Conservation (phyloP, 2,797 vertebrate species). For the Phoxinus dragarum region DNA sequence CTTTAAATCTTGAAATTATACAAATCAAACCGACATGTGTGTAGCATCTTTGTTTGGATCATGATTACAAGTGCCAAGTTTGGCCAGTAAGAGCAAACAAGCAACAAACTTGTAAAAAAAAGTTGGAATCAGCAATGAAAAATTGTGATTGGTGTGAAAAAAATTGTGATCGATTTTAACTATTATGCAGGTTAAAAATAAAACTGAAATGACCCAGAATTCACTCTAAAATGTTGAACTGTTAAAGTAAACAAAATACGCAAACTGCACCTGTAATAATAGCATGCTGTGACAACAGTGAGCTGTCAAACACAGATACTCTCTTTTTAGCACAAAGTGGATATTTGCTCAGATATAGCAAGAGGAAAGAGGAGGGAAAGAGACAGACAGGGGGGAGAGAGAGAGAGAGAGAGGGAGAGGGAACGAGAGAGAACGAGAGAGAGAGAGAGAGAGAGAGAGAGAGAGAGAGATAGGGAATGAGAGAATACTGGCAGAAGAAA, state of each 20-base stretch:
- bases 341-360: constrained; percentile 56
- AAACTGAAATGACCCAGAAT: constrained; percentile 7
- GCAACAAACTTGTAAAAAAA: too few species aligned
- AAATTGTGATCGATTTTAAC: too few species aligned
- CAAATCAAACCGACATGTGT: background rate
- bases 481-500: constrained; percentile 37
- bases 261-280: constrained; percentile 54
- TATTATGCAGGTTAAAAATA: constrained; percentile 16
- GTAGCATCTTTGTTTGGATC: background rate
- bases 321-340: constrained; percentile 59
- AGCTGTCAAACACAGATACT: constrained; percentile 51
- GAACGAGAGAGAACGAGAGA: background rate
- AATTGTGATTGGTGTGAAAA: background rate
- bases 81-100: background rate
- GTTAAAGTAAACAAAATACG: constrained; percentile 49
- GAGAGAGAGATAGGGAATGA: too few species aligned
- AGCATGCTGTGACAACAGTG: constrained; percentile 44
- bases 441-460: too few species aligned
- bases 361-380: constrained; percentile 22
- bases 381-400: background rate
- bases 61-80: background rate
- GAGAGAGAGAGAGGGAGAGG: background rate
- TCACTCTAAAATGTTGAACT: constrained; percentile 31
- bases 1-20: background rate
- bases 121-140: background rate